These are phyloP conservation scores for Astropecten irregularis DNA, from an alignment of 53 echinoderm and acorn worm species.

Conservation along the genomic window DNA sequence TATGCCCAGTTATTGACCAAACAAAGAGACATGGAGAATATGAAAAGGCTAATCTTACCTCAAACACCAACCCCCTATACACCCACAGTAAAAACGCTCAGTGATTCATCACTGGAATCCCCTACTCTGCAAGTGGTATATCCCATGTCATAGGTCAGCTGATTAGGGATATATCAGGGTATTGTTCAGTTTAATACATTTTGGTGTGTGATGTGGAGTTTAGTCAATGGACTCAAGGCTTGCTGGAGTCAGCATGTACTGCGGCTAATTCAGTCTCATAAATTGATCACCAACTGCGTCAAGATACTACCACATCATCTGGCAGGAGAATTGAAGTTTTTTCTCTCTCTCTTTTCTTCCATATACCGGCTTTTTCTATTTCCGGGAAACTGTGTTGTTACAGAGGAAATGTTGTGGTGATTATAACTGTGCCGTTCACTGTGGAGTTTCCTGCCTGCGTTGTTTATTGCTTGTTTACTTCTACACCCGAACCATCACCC, in stretches of 20 bases:
- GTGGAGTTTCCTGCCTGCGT: background rate
- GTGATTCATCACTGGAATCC: background rate
- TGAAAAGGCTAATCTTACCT: constrained; percentile 10
- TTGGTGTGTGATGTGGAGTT: constrained; percentile 16
- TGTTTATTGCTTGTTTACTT: constrained; percentile 26
- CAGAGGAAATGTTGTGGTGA: background rate
- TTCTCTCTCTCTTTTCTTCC: too few relatives aligned
- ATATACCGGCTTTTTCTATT: background rate
- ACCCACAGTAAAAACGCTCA: background rate
- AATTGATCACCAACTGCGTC: background rate
- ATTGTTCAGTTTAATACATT: constrained; percentile 28
- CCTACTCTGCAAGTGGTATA: constrained; percentile 26
- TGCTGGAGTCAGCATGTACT: background rate
- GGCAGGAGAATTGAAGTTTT: too few relatives aligned
- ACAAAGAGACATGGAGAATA: background rate
- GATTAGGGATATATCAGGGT: background rate
- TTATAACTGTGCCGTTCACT: background rate
- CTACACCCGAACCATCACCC: too few relatives aligned
- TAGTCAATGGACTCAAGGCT: constrained; percentile 6
- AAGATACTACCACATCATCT: background rate
- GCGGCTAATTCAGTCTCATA: background rate
- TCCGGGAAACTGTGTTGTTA: background rate
- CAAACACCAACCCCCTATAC: background rate
- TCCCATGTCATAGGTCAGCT: constrained; percentile 47
- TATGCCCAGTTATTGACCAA: background rate